Conservation (phyloP, 64 coral and sea anemone genomes). For the Porites lutea region DNA sequence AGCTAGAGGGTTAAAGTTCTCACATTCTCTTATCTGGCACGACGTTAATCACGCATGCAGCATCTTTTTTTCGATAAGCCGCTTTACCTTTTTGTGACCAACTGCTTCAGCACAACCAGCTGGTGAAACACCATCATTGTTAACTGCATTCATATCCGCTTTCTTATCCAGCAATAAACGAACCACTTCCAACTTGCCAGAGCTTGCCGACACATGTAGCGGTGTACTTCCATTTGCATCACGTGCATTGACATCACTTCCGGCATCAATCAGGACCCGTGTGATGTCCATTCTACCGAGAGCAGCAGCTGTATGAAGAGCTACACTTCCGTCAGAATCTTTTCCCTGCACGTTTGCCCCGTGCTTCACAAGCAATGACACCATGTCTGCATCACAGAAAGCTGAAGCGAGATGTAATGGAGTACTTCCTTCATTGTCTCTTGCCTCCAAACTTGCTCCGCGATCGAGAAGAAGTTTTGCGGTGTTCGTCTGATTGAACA, state of each 20-base stretch:
- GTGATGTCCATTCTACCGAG: conserved; percentile 58
- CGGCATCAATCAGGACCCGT: conserved; percentile 34
- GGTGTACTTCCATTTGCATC: conserved; percentile 48
- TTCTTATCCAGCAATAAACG: conserved; percentile 30
- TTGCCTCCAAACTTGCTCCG: conserved; percentile 39
- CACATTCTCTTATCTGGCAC: too few species aligned
- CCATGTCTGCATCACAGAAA: conserved; percentile 36
- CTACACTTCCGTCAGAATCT: conserved; percentile 52
- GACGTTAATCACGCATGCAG: too few species aligned
- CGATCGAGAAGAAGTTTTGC: conserved; percentile 39
- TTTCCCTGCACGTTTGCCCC: conserved; percentile 48
- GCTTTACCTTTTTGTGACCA: background rate
- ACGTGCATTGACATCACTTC: conserved; percentile 55
- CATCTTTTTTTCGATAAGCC: too few species aligned
- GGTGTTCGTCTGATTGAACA: background rate
- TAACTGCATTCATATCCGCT: background rate
- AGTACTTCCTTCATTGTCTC: conserved; percentile 48
- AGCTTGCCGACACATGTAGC: conserved; percentile 49
- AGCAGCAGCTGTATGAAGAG: conserved; percentile 61
- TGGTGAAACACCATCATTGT: background rate
- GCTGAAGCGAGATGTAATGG: conserved; percentile 65
- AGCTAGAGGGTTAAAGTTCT: too few species aligned
- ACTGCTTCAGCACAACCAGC: background rate
- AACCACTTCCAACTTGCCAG: background rate
- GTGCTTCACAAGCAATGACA: conserved; percentile 49